These are phyloP conservation scores for Eidolon helvum DNA, from an alignment of 2,113 vertebrate genomes.

Conservation along the genomic window DNA sequence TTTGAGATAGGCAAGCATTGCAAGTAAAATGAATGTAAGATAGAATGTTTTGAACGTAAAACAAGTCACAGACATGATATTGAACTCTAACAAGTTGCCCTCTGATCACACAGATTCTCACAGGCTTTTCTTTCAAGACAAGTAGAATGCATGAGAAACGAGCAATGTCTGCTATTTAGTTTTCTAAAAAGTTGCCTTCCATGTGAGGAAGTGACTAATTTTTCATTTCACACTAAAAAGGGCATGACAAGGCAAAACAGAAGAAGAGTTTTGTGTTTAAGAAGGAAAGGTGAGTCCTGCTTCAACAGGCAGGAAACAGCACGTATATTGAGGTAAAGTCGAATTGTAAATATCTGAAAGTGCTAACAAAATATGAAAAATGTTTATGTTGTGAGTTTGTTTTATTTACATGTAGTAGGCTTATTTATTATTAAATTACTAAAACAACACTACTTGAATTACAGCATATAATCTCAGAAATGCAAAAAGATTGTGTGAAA, in stretches of 20 bases:
- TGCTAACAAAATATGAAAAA: slow-evolving; percentile 58
- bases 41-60: background rate
- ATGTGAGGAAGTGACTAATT: slow-evolving; percentile 84
- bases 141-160: slow-evolving; percentile 79
- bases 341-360: slow-evolving; percentile 63
- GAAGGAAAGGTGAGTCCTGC: slow-evolving; percentile 57
- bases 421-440: slow-evolving; percentile 69
- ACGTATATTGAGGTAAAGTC: slow-evolving; percentile 28
- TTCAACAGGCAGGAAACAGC: slow-evolving; percentile 51
- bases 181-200: slow-evolving; percentile 80
- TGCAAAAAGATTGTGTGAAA: slow-evolving; percentile 67
- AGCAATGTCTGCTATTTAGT: slow-evolving; percentile 74
- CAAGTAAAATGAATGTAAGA: background rate
- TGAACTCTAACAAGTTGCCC: slow-evolving; percentile 49
- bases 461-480: slow-evolving; percentile 76
- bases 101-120: slow-evolving; percentile 66
- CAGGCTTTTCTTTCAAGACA: slow-evolving; percentile 72
- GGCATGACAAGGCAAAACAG: slow-evolving; percentile 77
- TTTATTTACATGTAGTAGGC: slow-evolving; percentile 75
- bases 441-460: slow-evolving; percentile 31
- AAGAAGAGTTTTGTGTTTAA: slow-evolving; percentile 56
- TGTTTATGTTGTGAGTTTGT: slow-evolving; percentile 53
- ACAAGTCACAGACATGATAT: background rate
- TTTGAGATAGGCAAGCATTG: background rate
- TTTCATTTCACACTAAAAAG: slow-evolving; percentile 85